phyloP scores from a whole-genome alignment of 2,797 vertebrate species.

The Phataginus tetradactyla region DNA sequence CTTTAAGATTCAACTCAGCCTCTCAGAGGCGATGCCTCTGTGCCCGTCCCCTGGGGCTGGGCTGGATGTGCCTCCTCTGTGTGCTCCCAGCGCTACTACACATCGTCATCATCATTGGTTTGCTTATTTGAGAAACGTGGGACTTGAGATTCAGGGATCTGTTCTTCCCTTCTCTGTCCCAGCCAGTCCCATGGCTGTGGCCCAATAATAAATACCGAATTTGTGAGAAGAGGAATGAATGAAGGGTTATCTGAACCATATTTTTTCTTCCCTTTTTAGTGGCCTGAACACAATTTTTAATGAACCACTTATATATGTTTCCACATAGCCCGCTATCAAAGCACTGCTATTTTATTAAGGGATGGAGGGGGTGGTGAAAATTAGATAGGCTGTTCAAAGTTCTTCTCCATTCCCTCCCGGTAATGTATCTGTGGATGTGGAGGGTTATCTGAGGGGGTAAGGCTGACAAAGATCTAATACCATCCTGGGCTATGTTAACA shows the following conservation, averaged over 20 bases:
- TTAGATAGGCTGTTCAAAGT: constrained; percentile 55
- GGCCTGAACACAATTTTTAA: constrained; percentile 39
- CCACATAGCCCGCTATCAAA: constrained; percentile 43
- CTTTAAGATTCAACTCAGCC: neutral
- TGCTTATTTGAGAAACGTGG: neutral
- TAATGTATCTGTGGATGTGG: neutral
- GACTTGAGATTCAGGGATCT: neutral
- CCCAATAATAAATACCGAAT: neutral
- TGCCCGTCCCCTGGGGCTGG: neutral
- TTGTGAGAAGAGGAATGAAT: neutral
- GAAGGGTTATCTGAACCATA: neutral
- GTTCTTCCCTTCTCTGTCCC: neutral
- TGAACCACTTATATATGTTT: constrained; percentile 47
- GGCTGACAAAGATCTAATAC: neutral
- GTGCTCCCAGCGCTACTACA: neutral
- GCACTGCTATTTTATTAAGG: constrained; percentile 50
- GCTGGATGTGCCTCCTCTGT: neutral
- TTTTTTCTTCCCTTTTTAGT: neutral
- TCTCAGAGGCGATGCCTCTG: no score
- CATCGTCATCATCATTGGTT: neutral
- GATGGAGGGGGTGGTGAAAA: neutral
- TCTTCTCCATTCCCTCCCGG: constrained; percentile 3
- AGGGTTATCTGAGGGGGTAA: constrained; percentile 24
- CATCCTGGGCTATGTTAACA: neutral
- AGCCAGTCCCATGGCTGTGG: neutral